These are phyloP conservation scores for Drosophila seguyi DNA, from an alignment of 1,140 invertebrate genomes.

Conservation along the genomic window DNA sequence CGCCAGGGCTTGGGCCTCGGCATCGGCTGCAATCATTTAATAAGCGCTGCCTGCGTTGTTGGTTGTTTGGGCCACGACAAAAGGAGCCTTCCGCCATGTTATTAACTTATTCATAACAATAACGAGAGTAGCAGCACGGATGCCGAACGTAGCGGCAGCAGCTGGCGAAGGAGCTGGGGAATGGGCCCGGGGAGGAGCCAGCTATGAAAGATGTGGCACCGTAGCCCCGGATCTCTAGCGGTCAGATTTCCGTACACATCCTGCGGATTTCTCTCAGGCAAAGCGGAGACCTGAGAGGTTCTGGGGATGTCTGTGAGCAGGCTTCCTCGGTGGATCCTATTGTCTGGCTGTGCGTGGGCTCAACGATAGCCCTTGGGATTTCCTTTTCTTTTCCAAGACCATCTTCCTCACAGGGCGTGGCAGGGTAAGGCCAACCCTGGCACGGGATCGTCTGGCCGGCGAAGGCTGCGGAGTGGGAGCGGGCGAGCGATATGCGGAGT, in stretches of 20 bases:
- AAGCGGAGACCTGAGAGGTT: background rate
- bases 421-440: background rate
- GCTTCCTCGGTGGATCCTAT: no score
- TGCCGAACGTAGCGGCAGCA: background rate
- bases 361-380: background rate
- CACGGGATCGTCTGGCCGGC: background rate
- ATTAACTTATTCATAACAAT: conserved; percentile 85
- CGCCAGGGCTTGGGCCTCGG: background rate
- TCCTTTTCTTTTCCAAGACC: background rate
- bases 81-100: conserved; percentile 84
- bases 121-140: conserved; percentile 38
- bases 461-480: background rate
- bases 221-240: background rate
- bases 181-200: background rate
- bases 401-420: background rate
- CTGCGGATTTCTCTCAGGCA: background rate
- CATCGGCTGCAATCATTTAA: conserved; percentile 76
- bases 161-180: background rate
- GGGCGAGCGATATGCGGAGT: background rate
- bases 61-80: conserved; percentile 68
- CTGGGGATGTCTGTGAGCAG: background rate
- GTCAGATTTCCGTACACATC: background rate
- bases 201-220: background rate
- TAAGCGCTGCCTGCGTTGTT: conserved; percentile 63
- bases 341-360: background rate